Evolutionary conservation across 2,888 invertebrate genomes (phyloP), one percentile per base, ranked within the genome.

Genomic region (Phaonia tiefii): DNA sequence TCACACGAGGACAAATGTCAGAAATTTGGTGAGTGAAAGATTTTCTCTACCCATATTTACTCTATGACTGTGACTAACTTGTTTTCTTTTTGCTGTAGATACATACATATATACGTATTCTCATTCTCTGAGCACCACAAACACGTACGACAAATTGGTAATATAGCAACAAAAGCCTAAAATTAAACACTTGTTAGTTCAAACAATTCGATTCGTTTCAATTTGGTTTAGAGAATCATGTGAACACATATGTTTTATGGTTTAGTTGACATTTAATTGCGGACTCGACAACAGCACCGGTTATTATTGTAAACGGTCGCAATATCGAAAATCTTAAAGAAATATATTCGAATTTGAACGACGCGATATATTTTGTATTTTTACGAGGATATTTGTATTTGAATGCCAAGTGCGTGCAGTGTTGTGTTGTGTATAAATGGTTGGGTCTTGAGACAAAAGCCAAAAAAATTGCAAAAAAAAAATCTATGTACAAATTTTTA

Each of bases 191-290:
- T 81, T 74, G 77, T 78, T 78, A 72, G 63, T 81, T 39, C 25
- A 25, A 69, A 20, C 39, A 44, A 46, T 22, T 65, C 8, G 13
- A n/a, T 1, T 31, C 8, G 15, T 1, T 56, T n/a, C 22, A 11
- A 17, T 2, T 31, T 15, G 20, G 54, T 80, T 54, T 66, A 70
- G 77, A 76, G 72, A 78, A 63, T 58, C 67, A n/a, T 44, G 70
- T 78, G 49, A 13, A 22, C 26, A 26, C 37, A 39, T 63, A 63
- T 60, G 20, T 63, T 63, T 63, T 63, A 42, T 39, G 63, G 17
- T 78, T 81, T 58, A 81, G 81, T 81, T 78, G 75, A 65, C 51
- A 72, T 81, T 73, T 75, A 75, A 69, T 69, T 75, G 71, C 72
- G 69, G 73, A 67, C 66, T n/a, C 80, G 80, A 77, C 49, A 66